A percentile compares a stretch with the other conserved stretches of the same genome.
Conservation (phyloP, 2,888 invertebrate species). For the Drosophila glabriapex region DNA sequence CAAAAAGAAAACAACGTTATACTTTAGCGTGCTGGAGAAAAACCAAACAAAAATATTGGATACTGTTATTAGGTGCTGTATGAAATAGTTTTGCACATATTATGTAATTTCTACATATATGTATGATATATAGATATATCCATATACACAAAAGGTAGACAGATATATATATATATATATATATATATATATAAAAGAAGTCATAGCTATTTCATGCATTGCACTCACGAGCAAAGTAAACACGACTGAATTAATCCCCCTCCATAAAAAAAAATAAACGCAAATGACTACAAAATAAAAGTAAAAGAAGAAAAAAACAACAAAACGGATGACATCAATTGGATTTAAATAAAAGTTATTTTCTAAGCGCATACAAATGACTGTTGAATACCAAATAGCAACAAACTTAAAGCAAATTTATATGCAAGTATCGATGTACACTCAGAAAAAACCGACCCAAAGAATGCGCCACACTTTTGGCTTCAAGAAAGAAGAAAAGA, state of each 20-base stretch:
- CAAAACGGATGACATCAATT: slow-evolving; percentile 19
- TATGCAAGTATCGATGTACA: slow-evolving; percentile 1
- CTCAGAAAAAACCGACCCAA: neutral
- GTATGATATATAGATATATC: neutral
- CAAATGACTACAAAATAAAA: slow-evolving; percentile 13
- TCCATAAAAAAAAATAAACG: slow-evolving; percentile 1
- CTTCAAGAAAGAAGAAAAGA: neutral
- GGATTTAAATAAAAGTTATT: slow-evolving; percentile 16
- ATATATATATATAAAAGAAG: neutral
- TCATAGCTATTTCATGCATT: slow-evolving; percentile 9
- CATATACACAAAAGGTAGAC: neutral
- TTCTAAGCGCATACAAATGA: slow-evolving; percentile 18
- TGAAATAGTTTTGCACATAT: neutral
- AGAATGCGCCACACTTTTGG: neutral
- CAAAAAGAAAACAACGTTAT: neutral
- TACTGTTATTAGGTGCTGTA: neutral
- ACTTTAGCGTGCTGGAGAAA: neutral
- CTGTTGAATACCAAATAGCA: slow-evolving; percentile 21
- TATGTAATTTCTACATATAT: neutral
- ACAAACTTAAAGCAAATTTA: slow-evolving; percentile 4
- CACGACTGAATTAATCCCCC: slow-evolving; percentile 16
- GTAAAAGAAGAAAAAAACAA: slow-evolving; percentile 10
- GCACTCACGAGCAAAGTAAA: slow-evolving; percentile 15
- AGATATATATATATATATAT: too few species aligned
- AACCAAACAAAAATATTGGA: neutral